Evolutionary conservation across 2,797 vertebrate species (phyloP), one percentile per base, ranked within the genome.

Genomic region (Enteromius anoplus): DNA sequence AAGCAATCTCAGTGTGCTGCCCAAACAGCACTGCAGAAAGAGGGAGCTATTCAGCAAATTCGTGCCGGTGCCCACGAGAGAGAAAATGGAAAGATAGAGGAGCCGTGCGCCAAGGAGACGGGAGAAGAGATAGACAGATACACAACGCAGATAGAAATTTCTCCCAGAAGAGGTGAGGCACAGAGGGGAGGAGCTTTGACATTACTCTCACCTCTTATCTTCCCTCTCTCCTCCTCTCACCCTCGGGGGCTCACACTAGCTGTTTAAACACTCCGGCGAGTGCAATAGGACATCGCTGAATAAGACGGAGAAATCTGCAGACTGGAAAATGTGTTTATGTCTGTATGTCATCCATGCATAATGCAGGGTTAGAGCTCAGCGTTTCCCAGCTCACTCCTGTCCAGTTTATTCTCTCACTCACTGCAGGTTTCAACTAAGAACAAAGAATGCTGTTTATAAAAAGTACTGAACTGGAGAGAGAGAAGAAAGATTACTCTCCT

Each of bases 131-230:
- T 84, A 71, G 78, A 82, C 49, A 86, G 88, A 89, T 88, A 83
- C 80, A 86, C 75, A 76, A 53, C 19, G 14, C 64, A 79, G 85
- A 87, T 87, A 86, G 75, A 76, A 15, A 51, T 62, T 19, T 83
- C 82, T 84, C 71, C 21, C 26, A 65, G 86, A 83, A 85, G 89
- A 85, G 73, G 55, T 58, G 45, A 76, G 66, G 66, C 86, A 55
- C 32, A 37, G 78, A 47, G 68, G 81, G 81, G 83, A 81, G 77
- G 84, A 68, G 83, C 76, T 62, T 37, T 86, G 80, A 86, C 85
- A 86, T 86, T 85, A 83, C 85, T 65, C 71, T 82, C 80, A 64
- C 76, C 81, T 84, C 82, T 87, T 89, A 88, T 89, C 85, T 87
- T 49, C 53, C 66, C 34, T 84, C 60, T 80, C 73, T 75, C 62